Conservation (phyloP, 2,113 vertebrate species). For the Xenopus borealis region DNA sequence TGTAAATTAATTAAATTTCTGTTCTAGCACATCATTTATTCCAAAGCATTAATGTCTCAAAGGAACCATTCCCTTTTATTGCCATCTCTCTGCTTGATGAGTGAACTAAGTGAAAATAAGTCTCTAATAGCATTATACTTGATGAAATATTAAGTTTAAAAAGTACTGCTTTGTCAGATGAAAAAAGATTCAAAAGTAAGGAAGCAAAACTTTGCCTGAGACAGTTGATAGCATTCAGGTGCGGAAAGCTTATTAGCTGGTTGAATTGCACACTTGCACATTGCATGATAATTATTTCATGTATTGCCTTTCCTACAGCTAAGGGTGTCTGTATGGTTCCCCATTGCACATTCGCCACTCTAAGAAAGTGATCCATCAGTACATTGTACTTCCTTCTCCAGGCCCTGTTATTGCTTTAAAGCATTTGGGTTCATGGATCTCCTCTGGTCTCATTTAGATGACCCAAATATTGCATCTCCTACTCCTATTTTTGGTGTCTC, state of each 20-base stretch:
- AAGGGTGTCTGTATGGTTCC: too few relatives aligned
- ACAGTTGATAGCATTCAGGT: constrained; percentile 2
- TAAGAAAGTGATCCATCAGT: too few relatives aligned
- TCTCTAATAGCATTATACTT: constrained; percentile 92
- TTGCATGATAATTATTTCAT: too few relatives aligned
- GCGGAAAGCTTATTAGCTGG: background rate
- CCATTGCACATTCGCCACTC: too few relatives aligned
- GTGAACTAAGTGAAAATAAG: constrained; percentile 93
- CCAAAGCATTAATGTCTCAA: constrained; percentile 89
- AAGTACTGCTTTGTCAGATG: constrained; percentile 63
- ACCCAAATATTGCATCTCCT: too few relatives aligned
- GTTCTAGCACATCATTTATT: constrained; percentile 99
- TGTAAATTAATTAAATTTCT: constrained; percentile 99
- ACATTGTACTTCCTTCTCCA: too few relatives aligned
- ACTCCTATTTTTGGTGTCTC: too few relatives aligned
- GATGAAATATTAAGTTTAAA: constrained; percentile 91
- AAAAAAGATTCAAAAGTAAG: constrained; percentile 51
- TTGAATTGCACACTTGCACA: too few relatives aligned
- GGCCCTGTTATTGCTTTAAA: too few relatives aligned
- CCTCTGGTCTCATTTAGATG: too few relatives aligned
- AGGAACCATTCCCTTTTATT: constrained; percentile 98
- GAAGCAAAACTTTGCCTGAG: constrained; percentile 23
- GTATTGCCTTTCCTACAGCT: too few relatives aligned
- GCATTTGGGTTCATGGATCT: too few relatives aligned
- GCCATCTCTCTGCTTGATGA: constrained; percentile 93